Evolutionary conservation across 1,140 invertebrate species (phyloP).

Genomic region (Drosophila nasuta): DNA sequence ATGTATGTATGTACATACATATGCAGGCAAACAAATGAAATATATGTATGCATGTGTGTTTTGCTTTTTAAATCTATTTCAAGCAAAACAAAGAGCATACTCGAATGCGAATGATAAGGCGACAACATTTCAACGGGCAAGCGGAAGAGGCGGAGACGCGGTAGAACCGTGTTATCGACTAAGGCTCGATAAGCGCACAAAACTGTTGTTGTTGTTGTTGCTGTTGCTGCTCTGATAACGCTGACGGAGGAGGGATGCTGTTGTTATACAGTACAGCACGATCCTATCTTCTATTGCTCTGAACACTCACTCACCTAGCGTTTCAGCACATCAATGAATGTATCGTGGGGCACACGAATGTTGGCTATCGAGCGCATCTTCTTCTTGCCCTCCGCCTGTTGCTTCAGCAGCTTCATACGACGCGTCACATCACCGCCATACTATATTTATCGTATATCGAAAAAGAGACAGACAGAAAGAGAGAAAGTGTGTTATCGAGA

Average conservation of each 20-base stretch:
- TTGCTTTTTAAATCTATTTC: conserved; percentile 37
- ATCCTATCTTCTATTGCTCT: not conserved
- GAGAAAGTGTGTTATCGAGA: conserved; percentile 24
- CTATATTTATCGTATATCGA: conserved; percentile 84
- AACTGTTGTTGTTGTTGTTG: conserved; percentile 17
- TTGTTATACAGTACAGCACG: not conserved
- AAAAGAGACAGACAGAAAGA: conserved; percentile 8
- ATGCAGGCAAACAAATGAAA: conserved; percentile 34
- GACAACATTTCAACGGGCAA: conserved; percentile 12
- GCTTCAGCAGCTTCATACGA: conserved; percentile 94
- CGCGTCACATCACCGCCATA: conserved; percentile 97
- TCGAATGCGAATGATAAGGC: conserved; percentile 29
- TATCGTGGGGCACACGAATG: conserved; percentile 95
- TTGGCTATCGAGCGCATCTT: conserved; percentile 96
- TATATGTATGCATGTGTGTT: conserved; percentile 5
- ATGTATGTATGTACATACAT: conserved; percentile 5
- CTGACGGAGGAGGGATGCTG: conserved; percentile 2
- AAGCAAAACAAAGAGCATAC: conserved; percentile 43
- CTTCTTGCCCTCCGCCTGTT: conserved; percentile 97
- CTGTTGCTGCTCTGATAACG: not conserved
- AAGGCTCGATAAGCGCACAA: conserved; percentile 25
- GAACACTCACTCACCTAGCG: conserved; percentile 85
- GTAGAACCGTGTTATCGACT: conserved; percentile 24
- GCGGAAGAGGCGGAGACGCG: too few relatives aligned
- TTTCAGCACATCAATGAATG: conserved; percentile 97